A percentile compares a stretch with the other conserved stretches of the same genome.
Evolutionary conservation across 2,113 vertebrate species (phyloP).

Genomic region (Sitta europaea): DNA sequence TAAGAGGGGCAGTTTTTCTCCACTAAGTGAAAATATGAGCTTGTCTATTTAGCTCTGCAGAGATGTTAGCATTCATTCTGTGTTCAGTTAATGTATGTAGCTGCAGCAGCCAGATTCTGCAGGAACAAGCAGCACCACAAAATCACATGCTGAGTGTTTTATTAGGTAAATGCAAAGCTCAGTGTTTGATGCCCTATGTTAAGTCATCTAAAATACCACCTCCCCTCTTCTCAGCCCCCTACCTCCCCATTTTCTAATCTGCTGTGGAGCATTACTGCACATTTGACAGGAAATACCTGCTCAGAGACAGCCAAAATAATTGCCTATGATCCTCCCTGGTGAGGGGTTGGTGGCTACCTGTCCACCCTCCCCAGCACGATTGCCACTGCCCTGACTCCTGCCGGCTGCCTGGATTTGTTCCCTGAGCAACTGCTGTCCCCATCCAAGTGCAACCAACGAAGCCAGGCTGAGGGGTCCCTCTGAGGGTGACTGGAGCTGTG

Average conservation of each 20-base stretch:
- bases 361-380: background rate
- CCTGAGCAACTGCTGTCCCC: background rate
- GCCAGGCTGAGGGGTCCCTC: background rate
- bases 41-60: slow-evolving; percentile 14
- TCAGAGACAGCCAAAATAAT: background rate
- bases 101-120: background rate
- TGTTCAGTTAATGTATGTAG: background rate
- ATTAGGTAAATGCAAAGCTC: background rate
- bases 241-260: background rate
- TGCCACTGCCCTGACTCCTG: background rate
- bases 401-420: background rate
- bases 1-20: slow-evolving; percentile 19
- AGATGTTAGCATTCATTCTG: background rate
- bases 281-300: background rate
- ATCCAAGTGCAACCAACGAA: rapidly evolving
- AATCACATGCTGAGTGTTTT: background rate
- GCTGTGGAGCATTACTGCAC: background rate
- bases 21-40: slow-evolving; percentile 14
- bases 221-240: background rate
- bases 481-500: background rate
- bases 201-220: background rate
- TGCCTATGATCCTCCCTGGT: rapidly evolving
- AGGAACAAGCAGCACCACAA: background rate
- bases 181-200: background rate
- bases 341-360: background rate